Evolutionary conservation across 2,888 invertebrate genomes (phyloP).

Genomic region (Brenthis hecate): DNA sequence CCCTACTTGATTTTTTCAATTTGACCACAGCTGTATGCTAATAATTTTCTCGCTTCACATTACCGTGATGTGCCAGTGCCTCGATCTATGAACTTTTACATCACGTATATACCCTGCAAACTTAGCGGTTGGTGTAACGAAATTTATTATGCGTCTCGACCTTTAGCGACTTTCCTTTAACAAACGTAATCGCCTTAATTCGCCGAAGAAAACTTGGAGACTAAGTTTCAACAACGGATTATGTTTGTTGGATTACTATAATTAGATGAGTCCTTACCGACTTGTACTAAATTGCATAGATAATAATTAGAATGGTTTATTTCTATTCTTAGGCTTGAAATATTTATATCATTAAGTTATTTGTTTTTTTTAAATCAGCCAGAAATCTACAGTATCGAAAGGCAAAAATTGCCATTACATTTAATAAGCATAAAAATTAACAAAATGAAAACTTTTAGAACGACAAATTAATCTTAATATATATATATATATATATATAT

Average conservation of each 20-base stretch:
- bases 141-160: constrained; percentile 41
- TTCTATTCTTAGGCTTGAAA: no score
- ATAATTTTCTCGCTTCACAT: neutral
- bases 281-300: no score
- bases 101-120: constrained; percentile 32
- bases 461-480: no score
- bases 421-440: no score
- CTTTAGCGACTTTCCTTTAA: constrained; percentile 37
- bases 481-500: no score
- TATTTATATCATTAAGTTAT: no score
- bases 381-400: no score
- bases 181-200: constrained; percentile 40
- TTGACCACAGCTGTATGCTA: neutral
- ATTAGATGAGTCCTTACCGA: neutral
- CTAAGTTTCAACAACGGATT: constrained; percentile 21
- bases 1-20: no score
- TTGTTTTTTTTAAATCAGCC: no score
- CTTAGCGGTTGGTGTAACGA: constrained; percentile 23
- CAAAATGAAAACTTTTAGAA: no score
- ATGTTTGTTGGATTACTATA: constrained; percentile 21
- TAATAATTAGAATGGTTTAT: no score
- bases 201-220: constrained; percentile 25
- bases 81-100: constrained; percentile 30
- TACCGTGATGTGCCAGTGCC: neutral
- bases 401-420: no score